phyloP scores from a whole-genome alignment of 2,888 invertebrate genomes.

The Drepana falcataria region DNA sequence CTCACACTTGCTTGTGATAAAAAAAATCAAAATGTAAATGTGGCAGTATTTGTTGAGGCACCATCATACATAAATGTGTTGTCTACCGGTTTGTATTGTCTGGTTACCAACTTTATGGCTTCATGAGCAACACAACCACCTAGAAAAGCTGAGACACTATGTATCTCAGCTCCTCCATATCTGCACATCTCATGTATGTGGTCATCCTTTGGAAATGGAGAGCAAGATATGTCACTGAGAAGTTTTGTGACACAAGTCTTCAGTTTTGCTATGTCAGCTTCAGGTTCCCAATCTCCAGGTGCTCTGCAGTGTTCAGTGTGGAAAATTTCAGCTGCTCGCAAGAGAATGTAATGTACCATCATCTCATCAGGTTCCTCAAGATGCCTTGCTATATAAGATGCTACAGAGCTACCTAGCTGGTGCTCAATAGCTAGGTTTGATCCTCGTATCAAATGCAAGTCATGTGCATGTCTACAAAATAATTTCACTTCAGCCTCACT shows the following conservation, averaged over 20 bases:
- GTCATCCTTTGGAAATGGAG: conserved; percentile 91
- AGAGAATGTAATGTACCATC: conserved; percentile 92
- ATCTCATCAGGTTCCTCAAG: conserved; percentile 91
- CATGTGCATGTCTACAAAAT: conserved; percentile 92
- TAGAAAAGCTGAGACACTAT: conserved; percentile 94
- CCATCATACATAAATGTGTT: conserved; percentile 98
- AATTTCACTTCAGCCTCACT: conserved; percentile 89
- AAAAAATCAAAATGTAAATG: conserved; percentile 83
- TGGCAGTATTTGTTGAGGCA: conserved; percentile 90
- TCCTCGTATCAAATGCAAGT: conserved; percentile 88
- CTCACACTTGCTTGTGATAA: no score
- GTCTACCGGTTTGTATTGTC: conserved; percentile 97
- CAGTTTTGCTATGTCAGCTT: conserved; percentile 92
- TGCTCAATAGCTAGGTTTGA: conserved; percentile 90
- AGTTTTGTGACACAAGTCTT: conserved; percentile 87
- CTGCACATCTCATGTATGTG: conserved; percentile 96
- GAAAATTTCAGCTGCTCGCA: conserved; percentile 95
- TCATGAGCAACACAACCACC: conserved; percentile 97
- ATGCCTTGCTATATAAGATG: conserved; percentile 80
- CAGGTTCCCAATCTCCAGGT: conserved; percentile 94
- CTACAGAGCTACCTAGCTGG: conserved; percentile 79
- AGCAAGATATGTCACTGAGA: conserved; percentile 90
- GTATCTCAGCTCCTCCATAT: conserved; percentile 96
- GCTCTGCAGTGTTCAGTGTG: conserved; percentile 91
- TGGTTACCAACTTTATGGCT: conserved; percentile 95